phyloP scores from a whole-genome alignment of 2,113 vertebrate genomes.

The Holacanthus passer region DNA sequence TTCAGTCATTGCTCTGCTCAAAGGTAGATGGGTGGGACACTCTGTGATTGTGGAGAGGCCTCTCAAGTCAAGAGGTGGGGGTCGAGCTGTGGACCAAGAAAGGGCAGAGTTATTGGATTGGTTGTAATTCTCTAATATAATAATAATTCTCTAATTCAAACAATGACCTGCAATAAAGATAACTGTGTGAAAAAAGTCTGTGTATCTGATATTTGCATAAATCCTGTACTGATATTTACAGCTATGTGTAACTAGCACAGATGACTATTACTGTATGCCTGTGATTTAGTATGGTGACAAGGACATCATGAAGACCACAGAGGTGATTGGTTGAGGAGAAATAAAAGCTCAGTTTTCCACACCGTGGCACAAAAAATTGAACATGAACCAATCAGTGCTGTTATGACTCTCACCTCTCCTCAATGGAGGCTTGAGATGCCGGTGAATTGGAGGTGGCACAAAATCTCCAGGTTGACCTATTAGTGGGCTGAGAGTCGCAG shows the following conservation, averaged over 20 bases:
- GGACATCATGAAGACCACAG: neutral
- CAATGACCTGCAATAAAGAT: neutral
- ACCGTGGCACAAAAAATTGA: no score
- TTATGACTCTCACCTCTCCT: slow-evolving; percentile 87
- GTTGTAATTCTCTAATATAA: neutral
- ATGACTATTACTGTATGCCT: neutral
- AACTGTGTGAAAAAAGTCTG: neutral
- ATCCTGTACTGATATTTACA: neutral
- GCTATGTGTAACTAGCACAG: neutral
- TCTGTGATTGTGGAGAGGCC: slow-evolving; percentile 94
- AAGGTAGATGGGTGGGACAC: slow-evolving; percentile 82
- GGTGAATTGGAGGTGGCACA: slow-evolving; percentile 93
- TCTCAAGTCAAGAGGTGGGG: slow-evolving; percentile 93
- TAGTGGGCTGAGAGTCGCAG: slow-evolving; percentile 76
- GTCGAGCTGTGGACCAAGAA: slow-evolving; percentile 85
- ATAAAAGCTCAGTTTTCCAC: neutral
- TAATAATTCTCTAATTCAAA: no score
- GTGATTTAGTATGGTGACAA: neutral
- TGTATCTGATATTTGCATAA: slow-evolving; percentile 6
- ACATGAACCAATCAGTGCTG: neutral
- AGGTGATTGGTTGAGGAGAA: neutral
- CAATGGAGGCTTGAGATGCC: slow-evolving; percentile 93
- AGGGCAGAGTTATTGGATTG: slow-evolving; percentile 15
- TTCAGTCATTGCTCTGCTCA: slow-evolving; percentile 89
- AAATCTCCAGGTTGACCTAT: slow-evolving; percentile 84